Evolutionary conservation across 2,888 invertebrate species (phyloP).

Genomic region (Drosophila anomelani): DNA sequence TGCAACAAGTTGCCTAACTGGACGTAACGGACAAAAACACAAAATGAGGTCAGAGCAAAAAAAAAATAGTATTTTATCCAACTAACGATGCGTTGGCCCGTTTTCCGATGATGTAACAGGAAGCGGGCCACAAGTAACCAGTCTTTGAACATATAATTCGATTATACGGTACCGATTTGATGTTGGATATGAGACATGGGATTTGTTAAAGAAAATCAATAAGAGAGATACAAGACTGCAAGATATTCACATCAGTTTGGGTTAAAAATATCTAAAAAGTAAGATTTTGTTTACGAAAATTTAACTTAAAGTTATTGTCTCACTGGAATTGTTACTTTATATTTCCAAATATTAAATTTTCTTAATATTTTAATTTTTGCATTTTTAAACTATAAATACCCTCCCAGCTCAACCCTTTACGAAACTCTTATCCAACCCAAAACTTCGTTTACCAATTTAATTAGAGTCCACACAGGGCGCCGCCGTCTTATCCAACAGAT

Average conservation of each 20-base stretch:
- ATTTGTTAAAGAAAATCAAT: background rate
- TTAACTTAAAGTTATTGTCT: background rate
- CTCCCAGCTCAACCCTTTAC: background rate
- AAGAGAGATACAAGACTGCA: background rate
- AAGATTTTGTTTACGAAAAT: background rate
- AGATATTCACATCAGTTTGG: background rate
- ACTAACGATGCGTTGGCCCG: constrained; percentile 61
- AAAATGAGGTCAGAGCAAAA: constrained; percentile 67
- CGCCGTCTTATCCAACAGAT: constrained; percentile 22
- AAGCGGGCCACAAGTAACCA: constrained; percentile 39
- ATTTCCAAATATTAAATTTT: background rate
- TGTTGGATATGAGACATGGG: constrained; percentile 6
- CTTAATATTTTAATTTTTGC: too few relatives aligned
- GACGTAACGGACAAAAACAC: constrained; percentile 58
- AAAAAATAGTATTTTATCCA: constrained; percentile 42
- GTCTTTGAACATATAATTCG: constrained; percentile 34
- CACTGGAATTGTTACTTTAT: background rate
- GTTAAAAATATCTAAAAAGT: background rate
- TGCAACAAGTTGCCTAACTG: constrained; percentile 79
- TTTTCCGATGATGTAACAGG: constrained; percentile 58
- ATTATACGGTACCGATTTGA: constrained; percentile 19
- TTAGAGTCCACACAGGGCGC: constrained; percentile 12
- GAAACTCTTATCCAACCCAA: constrained; percentile 15
- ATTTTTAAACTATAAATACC: constrained; percentile 1
- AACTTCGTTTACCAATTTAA: constrained; percentile 24